Conservation (phyloP, 2,797 vertebrate genomes). For the Pipistrellus nathusii region DNA sequence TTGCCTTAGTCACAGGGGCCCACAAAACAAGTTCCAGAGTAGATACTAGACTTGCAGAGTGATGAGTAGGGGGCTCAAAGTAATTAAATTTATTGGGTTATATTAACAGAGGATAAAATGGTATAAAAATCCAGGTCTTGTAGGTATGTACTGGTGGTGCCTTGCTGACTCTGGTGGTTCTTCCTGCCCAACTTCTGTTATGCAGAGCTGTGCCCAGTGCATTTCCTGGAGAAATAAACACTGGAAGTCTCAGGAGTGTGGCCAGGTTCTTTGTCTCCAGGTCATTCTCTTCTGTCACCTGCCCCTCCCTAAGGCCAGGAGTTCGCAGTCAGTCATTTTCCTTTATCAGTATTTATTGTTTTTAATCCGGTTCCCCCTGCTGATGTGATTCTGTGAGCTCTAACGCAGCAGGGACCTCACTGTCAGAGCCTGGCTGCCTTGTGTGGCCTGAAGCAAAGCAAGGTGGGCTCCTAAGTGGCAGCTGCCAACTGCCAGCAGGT, state of each 20-base stretch:
- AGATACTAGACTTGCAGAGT: background rate
- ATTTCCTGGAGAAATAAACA: background rate
- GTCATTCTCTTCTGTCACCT: background rate
- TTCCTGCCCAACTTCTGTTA: background rate
- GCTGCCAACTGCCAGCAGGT: background rate
- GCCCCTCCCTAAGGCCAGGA: background rate
- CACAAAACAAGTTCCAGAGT: background rate
- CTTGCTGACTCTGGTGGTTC: background rate
- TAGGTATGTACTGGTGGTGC: background rate
- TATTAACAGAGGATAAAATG: background rate
- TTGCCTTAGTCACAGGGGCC: background rate
- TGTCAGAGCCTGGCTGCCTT: background rate
- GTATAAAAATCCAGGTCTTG: background rate
- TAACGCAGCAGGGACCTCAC: fast-evolving
- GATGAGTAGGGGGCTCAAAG: background rate
- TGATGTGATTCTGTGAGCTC: background rate
- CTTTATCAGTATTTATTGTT: background rate
- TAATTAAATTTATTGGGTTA: background rate
- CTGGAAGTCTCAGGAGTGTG: no score
- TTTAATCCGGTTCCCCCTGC: background rate
- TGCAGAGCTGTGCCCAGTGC: background rate
- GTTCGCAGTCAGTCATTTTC: background rate
- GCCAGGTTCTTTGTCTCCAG: background rate
- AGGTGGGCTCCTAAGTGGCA: constrained; percentile 6
- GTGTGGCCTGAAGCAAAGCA: constrained; percentile 9